phyloP scores from a whole-genome alignment of 1,140 invertebrate species.

The Tetragonula clypearis region DNA sequence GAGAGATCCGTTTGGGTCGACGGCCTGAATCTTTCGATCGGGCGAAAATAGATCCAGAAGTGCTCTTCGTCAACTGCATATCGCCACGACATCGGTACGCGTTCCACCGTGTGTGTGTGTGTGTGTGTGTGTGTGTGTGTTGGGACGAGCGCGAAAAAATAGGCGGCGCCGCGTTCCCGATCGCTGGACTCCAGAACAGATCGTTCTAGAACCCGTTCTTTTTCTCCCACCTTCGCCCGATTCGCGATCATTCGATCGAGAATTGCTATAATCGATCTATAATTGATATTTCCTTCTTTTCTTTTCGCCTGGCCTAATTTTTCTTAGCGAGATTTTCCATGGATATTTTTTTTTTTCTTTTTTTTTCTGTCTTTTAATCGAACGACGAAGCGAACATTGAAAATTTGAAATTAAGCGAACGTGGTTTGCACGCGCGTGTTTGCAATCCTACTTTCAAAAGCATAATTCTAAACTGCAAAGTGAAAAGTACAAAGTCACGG shows the following conservation, averaged over 20 bases:
- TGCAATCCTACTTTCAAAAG: too few relatives aligned
- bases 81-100: conserved; percentile 53
- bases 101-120: neutral
- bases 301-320: too few relatives aligned
- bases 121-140: neutral
- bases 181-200: neutral
- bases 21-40: conserved; percentile 68
- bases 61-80: conserved; percentile 66
- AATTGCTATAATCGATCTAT: neutral
- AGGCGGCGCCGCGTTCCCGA: conserved; percentile 2
- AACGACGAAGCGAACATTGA: too few relatives aligned
- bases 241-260: neutral
- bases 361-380: too few relatives aligned
- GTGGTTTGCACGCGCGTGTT: too few relatives aligned
- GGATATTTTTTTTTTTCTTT: too few relatives aligned
- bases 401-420: too few relatives aligned
- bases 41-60: conserved; percentile 69
- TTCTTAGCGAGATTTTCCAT: too few relatives aligned
- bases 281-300: neutral
- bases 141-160: conserved; percentile 47
- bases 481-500: too few relatives aligned
- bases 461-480: too few relatives aligned
- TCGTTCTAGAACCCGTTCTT: neutral
- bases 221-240: neutral
- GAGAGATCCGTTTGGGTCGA: conserved; percentile 66